phyloP scores from a whole-genome alignment of 2,888 invertebrate species.

The Hyposoter didymator region DNA sequence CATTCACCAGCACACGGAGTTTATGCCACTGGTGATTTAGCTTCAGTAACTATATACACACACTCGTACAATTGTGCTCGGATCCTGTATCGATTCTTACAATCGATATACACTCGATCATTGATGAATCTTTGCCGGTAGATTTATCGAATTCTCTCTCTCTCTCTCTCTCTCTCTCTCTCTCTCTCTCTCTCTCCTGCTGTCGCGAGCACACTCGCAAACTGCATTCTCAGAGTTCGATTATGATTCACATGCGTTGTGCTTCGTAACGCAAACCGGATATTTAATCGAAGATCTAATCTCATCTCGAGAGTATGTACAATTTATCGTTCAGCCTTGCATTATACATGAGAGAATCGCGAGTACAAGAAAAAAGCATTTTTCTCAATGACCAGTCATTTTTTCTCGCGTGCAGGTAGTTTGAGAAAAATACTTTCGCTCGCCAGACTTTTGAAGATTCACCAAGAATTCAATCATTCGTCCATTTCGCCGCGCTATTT shows the following conservation, averaged over 20 bases:
- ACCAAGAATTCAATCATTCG: not conserved
- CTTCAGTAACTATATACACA: slow-evolving; percentile 32
- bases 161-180: slow-evolving; percentile 47
- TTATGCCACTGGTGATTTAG: slow-evolving; percentile 64
- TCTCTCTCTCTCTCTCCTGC: slow-evolving; percentile 36
- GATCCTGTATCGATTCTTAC: slow-evolving; percentile 58
- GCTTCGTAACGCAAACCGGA: slow-evolving; percentile 63
- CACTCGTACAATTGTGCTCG: slow-evolving; percentile 11
- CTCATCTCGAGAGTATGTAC: slow-evolving; percentile 38
- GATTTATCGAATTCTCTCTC: slow-evolving; percentile 55
- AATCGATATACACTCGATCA: slow-evolving; percentile 69
- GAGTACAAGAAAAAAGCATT: slow-evolving; percentile 30
- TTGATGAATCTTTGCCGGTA: slow-evolving; percentile 64
- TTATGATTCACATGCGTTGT: slow-evolving; percentile 60
- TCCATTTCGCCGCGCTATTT: not conserved
- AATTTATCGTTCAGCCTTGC: slow-evolving; percentile 51
- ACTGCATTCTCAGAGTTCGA: slow-evolving; percentile 53
- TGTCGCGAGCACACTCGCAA: slow-evolving; percentile 22
- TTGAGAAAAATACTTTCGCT: not conserved
- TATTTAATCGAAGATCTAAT: slow-evolving; percentile 67
- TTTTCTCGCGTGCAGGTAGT: slow-evolving; percentile 26
- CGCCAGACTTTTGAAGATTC: not conserved
- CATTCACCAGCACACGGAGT: slow-evolving; percentile 45
- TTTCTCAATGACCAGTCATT: not conserved
- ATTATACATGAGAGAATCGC: slow-evolving; percentile 45